Conservation (phyloP, 1,140 invertebrate species). For the Bicyclus anynana region DNA sequence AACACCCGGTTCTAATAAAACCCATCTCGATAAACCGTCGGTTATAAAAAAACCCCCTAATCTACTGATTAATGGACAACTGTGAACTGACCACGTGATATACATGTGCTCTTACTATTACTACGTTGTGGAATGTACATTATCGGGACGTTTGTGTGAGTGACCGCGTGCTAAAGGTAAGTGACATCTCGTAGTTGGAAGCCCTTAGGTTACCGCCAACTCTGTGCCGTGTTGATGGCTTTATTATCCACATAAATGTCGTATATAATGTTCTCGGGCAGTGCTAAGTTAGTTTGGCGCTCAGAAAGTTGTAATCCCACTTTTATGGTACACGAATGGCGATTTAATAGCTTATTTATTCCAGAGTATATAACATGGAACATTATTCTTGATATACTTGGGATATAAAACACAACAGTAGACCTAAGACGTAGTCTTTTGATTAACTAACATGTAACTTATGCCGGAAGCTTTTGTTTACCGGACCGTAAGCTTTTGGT, state of each 20-base stretch:
- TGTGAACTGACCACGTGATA: slow-evolving; percentile 47
- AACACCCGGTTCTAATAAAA: slow-evolving; percentile 19
- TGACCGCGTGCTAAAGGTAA: slow-evolving; percentile 38
- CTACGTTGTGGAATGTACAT: slow-evolving; percentile 59
- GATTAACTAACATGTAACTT: too few relatives aligned
- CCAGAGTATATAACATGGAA: background rate
- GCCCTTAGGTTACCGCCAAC: slow-evolving; percentile 11
- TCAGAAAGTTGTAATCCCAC: slow-evolving; percentile 17
- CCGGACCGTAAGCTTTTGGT: too few relatives aligned
- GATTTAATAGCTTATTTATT: background rate
- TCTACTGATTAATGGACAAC: slow-evolving; percentile 45
- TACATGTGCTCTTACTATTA: slow-evolving; percentile 55
- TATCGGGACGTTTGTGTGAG: slow-evolving; percentile 50
- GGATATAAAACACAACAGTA: background rate
- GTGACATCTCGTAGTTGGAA: slow-evolving; percentile 27
- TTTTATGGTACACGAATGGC: slow-evolving; percentile 11
- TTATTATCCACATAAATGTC: slow-evolving; percentile 24
- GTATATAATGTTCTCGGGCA: slow-evolving; percentile 11
- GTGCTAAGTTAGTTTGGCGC: slow-evolving; percentile 15
- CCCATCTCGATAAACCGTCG: background rate
- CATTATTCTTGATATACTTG: background rate
- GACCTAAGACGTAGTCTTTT: too few relatives aligned
- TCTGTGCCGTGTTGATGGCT: slow-evolving; percentile 26
- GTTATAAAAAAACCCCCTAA: slow-evolving; percentile 22
- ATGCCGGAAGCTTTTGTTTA: too few relatives aligned